Base-by-base conservation (phyloP, 2,888 invertebrate species). In the Melanostoma mellinum region DNA sequence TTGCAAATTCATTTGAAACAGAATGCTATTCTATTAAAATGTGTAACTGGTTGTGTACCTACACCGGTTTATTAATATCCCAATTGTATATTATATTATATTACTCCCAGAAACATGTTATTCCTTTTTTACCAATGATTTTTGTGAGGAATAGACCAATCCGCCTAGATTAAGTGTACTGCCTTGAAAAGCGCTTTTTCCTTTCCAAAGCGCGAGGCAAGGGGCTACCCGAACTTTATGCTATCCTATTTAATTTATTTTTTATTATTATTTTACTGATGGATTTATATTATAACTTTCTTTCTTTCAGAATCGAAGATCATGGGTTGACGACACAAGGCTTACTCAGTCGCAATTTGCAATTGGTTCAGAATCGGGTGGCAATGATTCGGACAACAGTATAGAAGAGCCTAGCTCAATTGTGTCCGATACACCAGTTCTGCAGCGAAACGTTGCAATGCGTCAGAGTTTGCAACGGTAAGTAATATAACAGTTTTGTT, bases 351-450 rank as follows among this genome's bases (percentile, higher is more conserved):
- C 95, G 0, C 94, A 95, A 87, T 92, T 94, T 79, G 94, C 94
- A 4, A 90, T 94, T 60, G 94, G 94, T 35, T 94, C 94, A 3
- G 94, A 94, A 89, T 96, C 96, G 0, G 95, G 95, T 20, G 94
- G 94, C 35, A 94, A 94, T 87, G 96, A 96, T 89, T 96, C 96
- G 0, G 96, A 97, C 88, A 95, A 94, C 60, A 96, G 96, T 85
- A 92, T 92, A 56, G 95, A 96, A 87, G 96, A 94, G 80, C 91
- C 91, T 6, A 87, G 88, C 44, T 91, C 92, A 3, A 89, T 90
- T 55, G 89, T 89, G 6, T 90, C 93, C 1, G 94, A 94, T 79
- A 93, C 93, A 78, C 90, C 92, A 85, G 76, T 90, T 42, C 79
- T 93, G 89, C 76, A 93, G 92, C 91, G 92, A 76, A 88, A 89